Conservation (phyloP, 2,888 invertebrate species). For the Caenorhabditis sp. region DNA sequence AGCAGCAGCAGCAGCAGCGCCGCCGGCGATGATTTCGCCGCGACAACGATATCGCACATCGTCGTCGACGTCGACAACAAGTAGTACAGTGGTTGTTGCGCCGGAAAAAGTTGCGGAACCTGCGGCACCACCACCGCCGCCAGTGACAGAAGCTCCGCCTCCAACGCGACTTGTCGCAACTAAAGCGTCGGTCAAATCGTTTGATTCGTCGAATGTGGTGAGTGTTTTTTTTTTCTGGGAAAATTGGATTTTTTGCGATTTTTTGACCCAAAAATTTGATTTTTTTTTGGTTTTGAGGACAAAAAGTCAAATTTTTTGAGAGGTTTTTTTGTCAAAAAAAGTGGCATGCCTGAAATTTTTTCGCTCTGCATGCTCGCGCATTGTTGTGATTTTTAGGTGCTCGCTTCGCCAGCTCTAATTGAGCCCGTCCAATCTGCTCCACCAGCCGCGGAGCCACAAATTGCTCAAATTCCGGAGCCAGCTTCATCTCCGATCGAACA, state of each 20-base stretch:
- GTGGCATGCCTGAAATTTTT: too few relatives aligned
- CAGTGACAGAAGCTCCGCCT: neutral
- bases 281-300: neutral
- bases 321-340: too few relatives aligned
- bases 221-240: conserved; percentile 4
- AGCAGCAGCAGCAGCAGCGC: neutral
- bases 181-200: conserved; percentile 39
- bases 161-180: conserved; percentile 18
- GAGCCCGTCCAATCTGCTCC: too few relatives aligned
- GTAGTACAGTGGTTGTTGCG: neutral
- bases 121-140: neutral
- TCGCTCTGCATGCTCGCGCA: too few relatives aligned
- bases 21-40: neutral
- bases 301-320: too few relatives aligned
- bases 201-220: conserved; percentile 24
- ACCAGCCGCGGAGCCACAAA: too few relatives aligned
- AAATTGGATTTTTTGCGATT: neutral
- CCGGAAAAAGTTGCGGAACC: neutral
- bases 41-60: neutral
- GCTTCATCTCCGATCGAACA: too few relatives aligned
- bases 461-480: too few relatives aligned
- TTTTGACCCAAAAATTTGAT: neutral
- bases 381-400: too few relatives aligned
- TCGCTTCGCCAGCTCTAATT: too few relatives aligned
- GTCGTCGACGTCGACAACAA: conserved; percentile 1